A percentile compares a stretch with the other conserved stretches of the same genome.
These are phyloP conservation scores for Hippocampus abdominalis DNA, from an alignment of 2,113 vertebrate species.

Conservation along the genomic window DNA sequence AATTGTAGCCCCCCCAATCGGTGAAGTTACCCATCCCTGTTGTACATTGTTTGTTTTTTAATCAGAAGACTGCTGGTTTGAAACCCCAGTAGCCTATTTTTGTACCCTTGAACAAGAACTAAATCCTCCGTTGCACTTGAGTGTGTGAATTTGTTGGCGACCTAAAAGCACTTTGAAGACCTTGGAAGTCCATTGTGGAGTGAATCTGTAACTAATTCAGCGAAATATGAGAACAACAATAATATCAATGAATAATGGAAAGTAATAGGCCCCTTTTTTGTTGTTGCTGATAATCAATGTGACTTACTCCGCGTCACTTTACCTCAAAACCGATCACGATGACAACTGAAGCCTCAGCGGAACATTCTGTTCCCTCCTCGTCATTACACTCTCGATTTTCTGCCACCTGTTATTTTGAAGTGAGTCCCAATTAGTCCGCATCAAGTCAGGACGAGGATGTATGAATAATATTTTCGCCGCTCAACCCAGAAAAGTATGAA, in stretches of 20 bases:
- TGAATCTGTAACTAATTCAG: too few relatives aligned
- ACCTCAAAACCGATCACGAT: slow-evolving; percentile 6
- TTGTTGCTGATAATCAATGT: background rate
- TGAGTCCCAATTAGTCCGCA: background rate
- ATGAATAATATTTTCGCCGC: background rate
- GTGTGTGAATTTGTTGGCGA: background rate
- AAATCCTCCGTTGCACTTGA: background rate
- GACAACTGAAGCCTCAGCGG: background rate
- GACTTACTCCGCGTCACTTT: background rate
- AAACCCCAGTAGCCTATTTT: background rate
- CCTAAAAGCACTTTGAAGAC: background rate
- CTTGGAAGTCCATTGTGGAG: background rate
- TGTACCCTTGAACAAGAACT: background rate
- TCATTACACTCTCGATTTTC: slow-evolving; percentile 8
- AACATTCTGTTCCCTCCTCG: slow-evolving; percentile 2
- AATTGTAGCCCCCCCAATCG: too few relatives aligned
- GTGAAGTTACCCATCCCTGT: too few relatives aligned
- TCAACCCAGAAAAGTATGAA: slow-evolving; percentile 3
- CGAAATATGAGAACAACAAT: too few relatives aligned
- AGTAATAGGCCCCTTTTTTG: background rate
- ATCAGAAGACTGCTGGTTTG: background rate
- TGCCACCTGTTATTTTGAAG: slow-evolving; percentile 10
- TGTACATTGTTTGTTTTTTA: background rate
- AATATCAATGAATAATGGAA: too few relatives aligned
- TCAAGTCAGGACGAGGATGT: slow-evolving; percentile 10